phyloP scores from a whole-genome alignment of 2,888 invertebrate species.

The Cynaeus angustus region DNA sequence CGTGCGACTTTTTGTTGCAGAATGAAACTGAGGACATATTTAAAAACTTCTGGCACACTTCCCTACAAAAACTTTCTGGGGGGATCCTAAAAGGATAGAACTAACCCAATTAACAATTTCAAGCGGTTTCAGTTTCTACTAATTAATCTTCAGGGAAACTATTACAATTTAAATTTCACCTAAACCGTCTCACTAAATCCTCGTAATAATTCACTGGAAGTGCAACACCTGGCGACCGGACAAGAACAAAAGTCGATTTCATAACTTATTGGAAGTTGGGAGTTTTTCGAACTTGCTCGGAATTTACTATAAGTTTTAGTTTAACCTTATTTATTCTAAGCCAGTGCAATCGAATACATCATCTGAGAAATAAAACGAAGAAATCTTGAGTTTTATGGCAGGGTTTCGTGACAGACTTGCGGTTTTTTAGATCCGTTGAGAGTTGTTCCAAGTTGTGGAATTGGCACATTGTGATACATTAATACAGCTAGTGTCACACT shows the following conservation, averaged over 20 bases:
- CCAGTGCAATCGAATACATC: constrained; percentile 1
- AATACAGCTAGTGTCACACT: not conserved
- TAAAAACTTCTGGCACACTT: constrained; percentile 31
- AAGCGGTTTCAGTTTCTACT: constrained; percentile 25
- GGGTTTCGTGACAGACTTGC: constrained; percentile 33
- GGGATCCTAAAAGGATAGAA: constrained; percentile 25
- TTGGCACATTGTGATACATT: not conserved
- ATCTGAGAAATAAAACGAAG: constrained; percentile 26
- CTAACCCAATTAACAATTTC: constrained; percentile 41
- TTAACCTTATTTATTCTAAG: not conserved
- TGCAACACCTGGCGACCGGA: not conserved
- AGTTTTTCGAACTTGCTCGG: constrained; percentile 3
- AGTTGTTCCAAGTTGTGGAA: constrained; percentile 38
- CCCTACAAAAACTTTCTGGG: constrained; percentile 23
- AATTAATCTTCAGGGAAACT: constrained; percentile 35
- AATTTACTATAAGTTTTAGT: constrained; percentile 5
- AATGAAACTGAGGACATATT: constrained; percentile 28
- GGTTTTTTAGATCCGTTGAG: constrained; percentile 51
- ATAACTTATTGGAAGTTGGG: constrained; percentile 1
- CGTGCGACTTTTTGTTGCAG: constrained; percentile 42
- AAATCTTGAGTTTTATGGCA: constrained; percentile 17
- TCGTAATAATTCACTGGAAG: constrained; percentile 4
- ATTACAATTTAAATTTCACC: constrained; percentile 27
- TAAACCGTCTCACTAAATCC: constrained; percentile 10
- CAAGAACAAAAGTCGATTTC: constrained; percentile 8